phyloP scores from a whole-genome alignment of 2,888 invertebrate genomes.

The Plemyria rubiginata region DNA sequence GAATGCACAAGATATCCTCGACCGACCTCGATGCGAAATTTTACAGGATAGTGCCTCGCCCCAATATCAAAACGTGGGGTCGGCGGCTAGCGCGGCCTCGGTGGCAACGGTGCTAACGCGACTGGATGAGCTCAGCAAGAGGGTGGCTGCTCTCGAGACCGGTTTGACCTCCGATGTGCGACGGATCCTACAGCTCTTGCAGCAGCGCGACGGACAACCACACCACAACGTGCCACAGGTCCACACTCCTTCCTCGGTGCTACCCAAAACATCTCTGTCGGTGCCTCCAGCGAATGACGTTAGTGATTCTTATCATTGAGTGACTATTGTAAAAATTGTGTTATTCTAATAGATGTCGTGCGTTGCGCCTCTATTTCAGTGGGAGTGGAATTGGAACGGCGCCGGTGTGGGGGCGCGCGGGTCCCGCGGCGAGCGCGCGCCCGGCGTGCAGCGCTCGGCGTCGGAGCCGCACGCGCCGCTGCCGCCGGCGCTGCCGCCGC shows the following conservation, averaged over 20 bases:
- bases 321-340: not conserved
- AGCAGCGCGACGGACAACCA: slow-evolving; percentile 69
- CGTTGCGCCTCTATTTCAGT: slow-evolving; percentile 48
- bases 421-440: slow-evolving; percentile 69
- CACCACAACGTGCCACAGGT: slow-evolving; percentile 64
- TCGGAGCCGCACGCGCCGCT: slow-evolving; percentile 86
- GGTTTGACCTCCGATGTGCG: slow-evolving; percentile 90
- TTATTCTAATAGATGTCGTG: not conserved
- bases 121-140: slow-evolving; percentile 88
- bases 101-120: slow-evolving; percentile 86
- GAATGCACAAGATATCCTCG: not conserved
- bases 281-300: slow-evolving; percentile 74
- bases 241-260: slow-evolving; percentile 70
- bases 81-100: slow-evolving; percentile 68
- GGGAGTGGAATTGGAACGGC: slow-evolving; percentile 79
- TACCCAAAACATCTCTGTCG: slow-evolving; percentile 74
- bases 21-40: slow-evolving; percentile 3
- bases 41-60: slow-evolving; percentile 76
- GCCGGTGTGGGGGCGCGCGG: slow-evolving; percentile 56
- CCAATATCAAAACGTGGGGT: slow-evolving; percentile 78
- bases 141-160: slow-evolving; percentile 89
- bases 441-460: slow-evolving; percentile 85
- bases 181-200: slow-evolving; percentile 88
- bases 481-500: slow-evolving; percentile 77
- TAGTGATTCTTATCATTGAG: slow-evolving; percentile 27